These are phyloP conservation scores for Chrysomela aeneicollis DNA, from an alignment of 2,888 invertebrate genomes.

Conservation along the genomic window DNA sequence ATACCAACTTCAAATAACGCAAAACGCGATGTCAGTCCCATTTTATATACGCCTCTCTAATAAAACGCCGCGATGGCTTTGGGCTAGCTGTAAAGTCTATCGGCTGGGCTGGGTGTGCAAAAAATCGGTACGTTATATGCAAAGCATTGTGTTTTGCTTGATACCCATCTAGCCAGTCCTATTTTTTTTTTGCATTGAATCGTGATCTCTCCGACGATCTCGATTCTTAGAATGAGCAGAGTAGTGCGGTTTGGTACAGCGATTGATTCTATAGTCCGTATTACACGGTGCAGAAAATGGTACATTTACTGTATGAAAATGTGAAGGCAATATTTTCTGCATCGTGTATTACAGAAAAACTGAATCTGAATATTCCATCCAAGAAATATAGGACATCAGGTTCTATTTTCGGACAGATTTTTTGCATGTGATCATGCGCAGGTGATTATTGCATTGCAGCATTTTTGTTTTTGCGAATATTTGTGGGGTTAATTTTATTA, in stretches of 20 bases:
- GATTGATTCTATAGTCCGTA: not conserved
- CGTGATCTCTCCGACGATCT: not conserved
- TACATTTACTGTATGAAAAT: too few relatives aligned
- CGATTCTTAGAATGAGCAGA: not conserved
- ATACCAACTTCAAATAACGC: not conserved
- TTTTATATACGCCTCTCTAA: not conserved
- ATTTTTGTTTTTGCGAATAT: too few relatives aligned
- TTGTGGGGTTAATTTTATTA: too few relatives aligned
- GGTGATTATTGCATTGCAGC: too few relatives aligned
- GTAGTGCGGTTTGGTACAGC: not conserved
- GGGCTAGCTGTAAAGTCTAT: not conserved
- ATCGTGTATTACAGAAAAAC: too few relatives aligned
- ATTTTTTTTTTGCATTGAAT: not conserved
- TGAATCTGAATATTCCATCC: too few relatives aligned
- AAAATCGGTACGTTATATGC: conserved; percentile 1
- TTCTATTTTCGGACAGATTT: too few relatives aligned
- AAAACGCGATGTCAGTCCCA: not conserved
- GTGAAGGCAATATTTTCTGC: too few relatives aligned
- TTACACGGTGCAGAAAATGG: too few relatives aligned
- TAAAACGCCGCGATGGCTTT: too few relatives aligned
- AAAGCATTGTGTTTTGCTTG: not conserved
- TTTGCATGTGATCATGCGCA: too few relatives aligned
- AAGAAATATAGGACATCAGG: too few relatives aligned
- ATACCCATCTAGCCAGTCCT: not conserved
- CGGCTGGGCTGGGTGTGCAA: not conserved